Base-by-base conservation (phyloP, 2,113 vertebrate genomes). In the Tachysurus fulvidraco region DNA sequence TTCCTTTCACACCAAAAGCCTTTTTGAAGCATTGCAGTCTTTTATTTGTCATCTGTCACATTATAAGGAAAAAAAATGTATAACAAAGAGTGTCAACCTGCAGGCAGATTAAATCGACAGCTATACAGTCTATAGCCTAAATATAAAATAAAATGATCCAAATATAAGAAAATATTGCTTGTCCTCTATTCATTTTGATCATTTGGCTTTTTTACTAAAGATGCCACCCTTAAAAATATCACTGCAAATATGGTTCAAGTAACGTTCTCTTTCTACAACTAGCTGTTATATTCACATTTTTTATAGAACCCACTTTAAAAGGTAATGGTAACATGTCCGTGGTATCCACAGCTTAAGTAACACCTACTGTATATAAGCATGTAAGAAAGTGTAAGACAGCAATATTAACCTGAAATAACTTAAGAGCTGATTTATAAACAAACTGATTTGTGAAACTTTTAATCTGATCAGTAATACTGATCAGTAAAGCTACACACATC, bases 401-500 rank as follows among this genome's bases (percentile, higher is more conserved):
- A 65, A n/a, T 25, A 36, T 52, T 41, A 81, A 23, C 17, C 14
- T 57, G 64, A 46, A 44, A 62, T n/a, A 41, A 59, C 41, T 59
- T 44, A 10, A 80, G 3, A 81, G 17, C 28, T 69, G 3, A 8
- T 59, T 13, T 12, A 69, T 3, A 28, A 25, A 46, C 44, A 57
- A 81, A 19, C 41, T 60, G 30, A n/a, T 86, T 52, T 16, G 25
- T 6, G 46, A 50, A 9, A 50, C 12, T 74, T 28, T 55, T 54
- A 64, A 52, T n/a, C 62, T 83, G 14, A 50, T 82, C 41, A 59
- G 28, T 55, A 50, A 55, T n/a, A n/a, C 62, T 83, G 14, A 50
- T 82, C 41, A 59, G 28, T 55, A 50, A 55, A 57, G 57, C 59
- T 41, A 25, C 52, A 54, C 30, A 52, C 59, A 77, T 83, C 86